Evolutionary conservation across 2,797 vertebrate genomes (phyloP).

Genomic region (Leuciscus waleckii): DNA sequence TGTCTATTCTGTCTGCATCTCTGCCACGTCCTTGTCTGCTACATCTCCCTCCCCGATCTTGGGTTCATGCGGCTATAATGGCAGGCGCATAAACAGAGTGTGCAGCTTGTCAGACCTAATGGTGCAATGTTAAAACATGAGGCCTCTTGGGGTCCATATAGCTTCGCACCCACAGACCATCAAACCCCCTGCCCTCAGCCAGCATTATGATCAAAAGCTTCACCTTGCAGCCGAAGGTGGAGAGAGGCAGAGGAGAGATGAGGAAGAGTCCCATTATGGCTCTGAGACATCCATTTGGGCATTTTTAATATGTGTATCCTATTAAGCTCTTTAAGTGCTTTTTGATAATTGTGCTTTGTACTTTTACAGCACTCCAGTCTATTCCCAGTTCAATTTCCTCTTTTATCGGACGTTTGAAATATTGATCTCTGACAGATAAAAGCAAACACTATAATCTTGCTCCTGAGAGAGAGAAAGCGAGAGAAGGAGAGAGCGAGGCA

Average conservation of each 20-base stretch:
- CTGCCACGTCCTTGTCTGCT: slow-evolving; percentile 61
- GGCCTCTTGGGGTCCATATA: slow-evolving; percentile 87
- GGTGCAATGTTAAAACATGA: slow-evolving; percentile 83
- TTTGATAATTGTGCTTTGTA: slow-evolving; percentile 99
- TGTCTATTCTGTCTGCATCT: slow-evolving; percentile 55
- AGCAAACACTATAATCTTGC: slow-evolving; percentile 99
- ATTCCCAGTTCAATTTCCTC: slow-evolving; percentile 99
- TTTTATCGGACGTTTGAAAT: slow-evolving; percentile 99
- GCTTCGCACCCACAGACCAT: slow-evolving; percentile 86
- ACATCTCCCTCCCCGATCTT: slow-evolving; percentile 60
- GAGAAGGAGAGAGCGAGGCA: slow-evolving; percentile 54
- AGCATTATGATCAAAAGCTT: slow-evolving; percentile 89
- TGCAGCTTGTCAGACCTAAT: slow-evolving; percentile 92
- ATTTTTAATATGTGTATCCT: slow-evolving; percentile 99
- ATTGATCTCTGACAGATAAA: slow-evolving; percentile 99
- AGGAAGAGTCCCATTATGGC: slow-evolving; percentile 89
- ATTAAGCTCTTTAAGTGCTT: slow-evolving; percentile 99
- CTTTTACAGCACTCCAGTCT: slow-evolving; percentile 99
- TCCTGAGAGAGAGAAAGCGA: slow-evolving; percentile 68
- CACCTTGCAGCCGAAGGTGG: slow-evolving; percentile 63
- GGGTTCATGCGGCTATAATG: slow-evolving; percentile 74
- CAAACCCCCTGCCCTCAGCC: slow-evolving; percentile 75
- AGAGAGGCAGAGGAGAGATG: slow-evolving; percentile 66
- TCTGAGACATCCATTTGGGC: slow-evolving; percentile 94
- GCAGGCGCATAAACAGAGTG: slow-evolving; percentile 90